Evolutionary conservation across 2,113 vertebrate species (phyloP).

Genomic region (Myotis davidii): DNA sequence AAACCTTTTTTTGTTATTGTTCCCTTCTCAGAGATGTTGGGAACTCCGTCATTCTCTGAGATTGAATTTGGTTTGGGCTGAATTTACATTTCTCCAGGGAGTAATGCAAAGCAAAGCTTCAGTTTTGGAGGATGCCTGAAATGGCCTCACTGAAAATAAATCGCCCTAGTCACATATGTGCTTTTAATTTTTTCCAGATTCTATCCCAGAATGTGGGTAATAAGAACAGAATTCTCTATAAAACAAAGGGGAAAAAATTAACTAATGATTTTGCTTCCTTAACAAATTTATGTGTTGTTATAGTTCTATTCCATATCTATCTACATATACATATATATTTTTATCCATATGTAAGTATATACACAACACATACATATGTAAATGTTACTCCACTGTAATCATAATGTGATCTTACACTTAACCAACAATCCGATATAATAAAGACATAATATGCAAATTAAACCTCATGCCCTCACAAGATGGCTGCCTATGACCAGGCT

Average conservation of each 20-base stretch:
- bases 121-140: not conserved
- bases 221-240: not conserved
- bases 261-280: not conserved
- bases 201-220: not conserved
- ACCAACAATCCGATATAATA: not conserved
- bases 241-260: not conserved
- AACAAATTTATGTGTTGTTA: not conserved
- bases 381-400: not conserved
- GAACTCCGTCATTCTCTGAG: not conserved
- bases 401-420: not conserved
- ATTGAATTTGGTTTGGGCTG: not conserved
- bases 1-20: not conserved
- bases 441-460: too few relatives aligned
- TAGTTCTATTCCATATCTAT: not conserved
- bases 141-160: not conserved
- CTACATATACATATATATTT: not conserved
- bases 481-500: too few relatives aligned
- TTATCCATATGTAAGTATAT: not conserved
- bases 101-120: not conserved
- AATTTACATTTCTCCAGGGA: not conserved
- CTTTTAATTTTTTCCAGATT: not conserved
- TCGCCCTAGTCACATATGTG: not conserved
- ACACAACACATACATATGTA: not conserved
- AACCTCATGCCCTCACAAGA: too few relatives aligned
- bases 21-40: not conserved